phyloP scores from a whole-genome alignment of 2,797 vertebrate genomes.

The Hoplostethus atlanticus region DNA sequence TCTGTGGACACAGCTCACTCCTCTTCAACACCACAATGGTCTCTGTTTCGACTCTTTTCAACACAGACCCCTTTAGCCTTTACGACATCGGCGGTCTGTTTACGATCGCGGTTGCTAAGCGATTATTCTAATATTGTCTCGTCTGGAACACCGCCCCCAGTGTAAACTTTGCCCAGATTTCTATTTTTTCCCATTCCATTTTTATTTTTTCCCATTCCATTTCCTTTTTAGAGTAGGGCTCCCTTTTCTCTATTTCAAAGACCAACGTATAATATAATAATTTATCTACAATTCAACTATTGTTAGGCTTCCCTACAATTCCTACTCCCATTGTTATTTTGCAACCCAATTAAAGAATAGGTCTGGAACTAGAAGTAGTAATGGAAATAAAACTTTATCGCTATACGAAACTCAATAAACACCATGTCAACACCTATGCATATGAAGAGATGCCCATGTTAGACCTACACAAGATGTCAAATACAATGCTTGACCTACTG shows the following conservation, averaged over 20 bases:
- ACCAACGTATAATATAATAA: too few relatives aligned
- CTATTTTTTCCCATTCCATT: conserved; percentile 12
- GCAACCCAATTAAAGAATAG: too few relatives aligned
- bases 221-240: neutral
- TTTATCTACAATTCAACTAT: neutral
- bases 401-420: too few relatives aligned
- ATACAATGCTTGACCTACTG: neutral
- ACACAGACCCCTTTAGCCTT: conserved; percentile 74
- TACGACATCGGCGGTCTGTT: conserved; percentile 78
- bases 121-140: conserved; percentile 67
- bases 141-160: conserved; percentile 53
- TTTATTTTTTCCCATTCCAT: conserved; percentile 11
- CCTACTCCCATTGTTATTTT: neutral
- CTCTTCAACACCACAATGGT: conserved; percentile 82
- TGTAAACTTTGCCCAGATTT: conserved; percentile 47
- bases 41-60: conserved; percentile 80
- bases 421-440: too few relatives aligned
- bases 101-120: conserved; percentile 81
- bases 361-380: neutral
- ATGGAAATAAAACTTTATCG: too few relatives aligned
- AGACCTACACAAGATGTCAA: neutral
- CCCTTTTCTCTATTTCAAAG: too few relatives aligned
- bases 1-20: conserved; percentile 62
- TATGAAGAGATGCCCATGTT: neutral
- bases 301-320: neutral